Evolutionary conservation across 2,797 vertebrate genomes (phyloP), one percentile per base, ranked within the genome.

Genomic region (Aplochiton taeniatus): DNA sequence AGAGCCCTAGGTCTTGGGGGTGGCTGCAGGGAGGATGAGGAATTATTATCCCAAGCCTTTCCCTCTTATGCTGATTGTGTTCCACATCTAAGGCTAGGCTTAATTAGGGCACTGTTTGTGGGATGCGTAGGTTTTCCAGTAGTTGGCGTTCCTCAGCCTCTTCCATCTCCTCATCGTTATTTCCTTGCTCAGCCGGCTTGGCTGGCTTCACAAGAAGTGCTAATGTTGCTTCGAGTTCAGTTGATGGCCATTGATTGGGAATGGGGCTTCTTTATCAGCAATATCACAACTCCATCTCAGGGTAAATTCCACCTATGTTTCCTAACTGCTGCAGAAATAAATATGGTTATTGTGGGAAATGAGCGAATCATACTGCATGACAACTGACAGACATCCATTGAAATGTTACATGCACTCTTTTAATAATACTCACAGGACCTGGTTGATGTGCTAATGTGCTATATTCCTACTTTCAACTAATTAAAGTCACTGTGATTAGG

Each of bases 71-170:
- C 80, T 66, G 61, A 79, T 71, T 66, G 68, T 68, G 70, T 68
- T 52, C 47, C 72, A 63, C 71, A 69, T 79, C 72, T 76, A 66
- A 85, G 63, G 63, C 53, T 58, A 49, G 8, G 58, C 67, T 82
- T 85, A 82, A 87, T 83, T 74, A 82, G 78, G 70, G 61, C 12
- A 52, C 64, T 66, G 74, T 86, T 84, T 77, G 69, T 75, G 72
- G 73, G 73, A 76, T 69, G 77, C 73, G 70, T 76, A 69, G 74
- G 79, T 85, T 75, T 73, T 54, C 16, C 72, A 31, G 31, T 31
- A 31, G 31, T 70, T 17, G 0, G 64, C 74, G 48, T 50, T 20
- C 67, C 75, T 66, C 62, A 55, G 65, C 65, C 65, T 55, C 52
- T 58, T 51, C n/a, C 31, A 44, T 57, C 46, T 53, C 69, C 58